These are phyloP conservation scores for Crotalus helleri DNA, from an alignment of 2,113 vertebrate genomes.

Conservation along the genomic window DNA sequence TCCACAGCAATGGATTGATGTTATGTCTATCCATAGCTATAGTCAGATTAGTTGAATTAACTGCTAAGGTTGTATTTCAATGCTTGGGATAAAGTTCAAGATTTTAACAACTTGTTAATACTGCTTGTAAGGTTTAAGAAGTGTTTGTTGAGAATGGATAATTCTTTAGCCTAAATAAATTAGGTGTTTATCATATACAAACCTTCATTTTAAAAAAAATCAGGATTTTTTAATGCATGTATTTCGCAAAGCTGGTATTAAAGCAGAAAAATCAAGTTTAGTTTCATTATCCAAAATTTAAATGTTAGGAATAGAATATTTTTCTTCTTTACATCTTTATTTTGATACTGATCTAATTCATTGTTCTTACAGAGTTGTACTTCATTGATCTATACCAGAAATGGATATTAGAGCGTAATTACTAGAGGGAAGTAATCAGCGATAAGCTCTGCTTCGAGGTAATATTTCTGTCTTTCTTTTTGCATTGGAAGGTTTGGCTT, in stretches of 20 bases:
- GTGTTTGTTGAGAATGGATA: neutral
- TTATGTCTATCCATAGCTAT: neutral
- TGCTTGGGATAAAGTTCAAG: neutral
- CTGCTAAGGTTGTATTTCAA: neutral
- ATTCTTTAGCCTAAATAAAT: neutral
- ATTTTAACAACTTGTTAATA: neutral
- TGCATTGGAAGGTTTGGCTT: neutral
- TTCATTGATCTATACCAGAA: neutral
- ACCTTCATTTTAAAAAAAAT: neutral
- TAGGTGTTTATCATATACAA: neutral
- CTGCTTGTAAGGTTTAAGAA: neutral
- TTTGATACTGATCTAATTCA: neutral
- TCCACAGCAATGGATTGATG: neutral
- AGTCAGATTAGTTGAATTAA: neutral
- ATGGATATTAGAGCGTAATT: constrained; percentile 17
- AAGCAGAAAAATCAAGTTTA: neutral
- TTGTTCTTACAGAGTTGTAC: neutral
- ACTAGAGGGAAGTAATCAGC: neutral
- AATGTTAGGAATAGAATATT: neutral
- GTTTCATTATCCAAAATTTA: neutral
- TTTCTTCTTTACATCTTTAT: neutral
- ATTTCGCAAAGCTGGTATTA: neutral
- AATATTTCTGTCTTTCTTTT: neutral
- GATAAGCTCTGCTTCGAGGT: constrained; percentile 25
- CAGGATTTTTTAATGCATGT: neutral